phyloP scores from a whole-genome alignment of 2,797 vertebrate genomes.

The Crocidura indochinensis region DNA sequence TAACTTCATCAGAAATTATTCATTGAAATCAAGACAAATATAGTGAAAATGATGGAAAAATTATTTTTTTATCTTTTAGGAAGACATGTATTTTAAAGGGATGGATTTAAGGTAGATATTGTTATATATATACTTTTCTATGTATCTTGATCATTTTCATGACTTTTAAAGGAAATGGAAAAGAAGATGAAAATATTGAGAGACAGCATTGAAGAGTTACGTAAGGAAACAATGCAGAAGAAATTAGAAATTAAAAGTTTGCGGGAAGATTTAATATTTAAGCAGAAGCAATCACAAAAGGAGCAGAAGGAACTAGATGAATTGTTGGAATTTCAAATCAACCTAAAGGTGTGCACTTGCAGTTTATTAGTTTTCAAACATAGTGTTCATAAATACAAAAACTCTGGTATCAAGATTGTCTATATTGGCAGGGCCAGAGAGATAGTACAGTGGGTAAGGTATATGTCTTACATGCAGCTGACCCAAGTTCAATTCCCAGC shows the following conservation, averaged over 20 bases:
- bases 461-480: too few relatives aligned
- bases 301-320: constrained; percentile 92
- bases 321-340: constrained; percentile 88
- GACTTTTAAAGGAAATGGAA: constrained; percentile 91
- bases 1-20: constrained; percentile 29
- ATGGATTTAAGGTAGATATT: background rate
- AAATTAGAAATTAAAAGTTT: constrained; percentile 93
- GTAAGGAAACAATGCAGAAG: constrained; percentile 92
- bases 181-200: constrained; percentile 90
- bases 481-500: too few relatives aligned
- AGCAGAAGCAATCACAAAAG: constrained; percentile 89
- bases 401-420: background rate
- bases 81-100: background rate
- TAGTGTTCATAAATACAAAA: background rate
- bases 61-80: constrained; percentile 8
- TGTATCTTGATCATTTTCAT: constrained; percentile 56
- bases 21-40: background rate
- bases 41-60: background rate
- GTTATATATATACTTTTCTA: background rate
- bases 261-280: constrained; percentile 91
- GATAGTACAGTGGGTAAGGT: too few relatives aligned
- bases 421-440: too few relatives aligned
- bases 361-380: background rate
- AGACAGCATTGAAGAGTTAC: constrained; percentile 93
- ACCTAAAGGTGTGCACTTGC: constrained; percentile 91